Percentiles rank a stretch among this genome's conserved stretches.
These are phyloP conservation scores for Sylvia atricapilla DNA, from an alignment of 2,113 vertebrate genomes.

Conservation along the genomic window DNA sequence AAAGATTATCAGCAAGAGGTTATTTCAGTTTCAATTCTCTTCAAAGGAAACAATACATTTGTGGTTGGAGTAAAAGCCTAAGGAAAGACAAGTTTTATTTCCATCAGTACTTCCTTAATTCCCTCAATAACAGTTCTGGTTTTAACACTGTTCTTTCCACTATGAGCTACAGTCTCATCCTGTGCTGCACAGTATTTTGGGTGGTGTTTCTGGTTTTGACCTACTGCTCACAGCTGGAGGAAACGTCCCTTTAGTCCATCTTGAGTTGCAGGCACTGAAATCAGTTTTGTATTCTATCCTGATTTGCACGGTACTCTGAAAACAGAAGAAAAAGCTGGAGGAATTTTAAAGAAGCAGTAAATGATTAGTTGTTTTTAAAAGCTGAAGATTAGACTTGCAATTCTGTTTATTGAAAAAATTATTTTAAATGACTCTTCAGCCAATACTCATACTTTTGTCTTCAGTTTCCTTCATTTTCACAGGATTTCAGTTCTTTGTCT, in stretches of 20 bases:
- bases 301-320: not conserved
- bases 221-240: not conserved
- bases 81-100: not conserved
- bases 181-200: not conserved
- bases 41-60: not conserved
- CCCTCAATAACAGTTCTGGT: not conserved
- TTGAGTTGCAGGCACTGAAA: not conserved
- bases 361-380: not conserved
- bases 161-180: not conserved
- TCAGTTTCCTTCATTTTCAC: not conserved
- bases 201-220: not conserved
- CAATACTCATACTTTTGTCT: not conserved
- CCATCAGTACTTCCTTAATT: slow-evolving; percentile 38
- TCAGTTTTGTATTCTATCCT: not conserved
- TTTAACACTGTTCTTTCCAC: not conserved
- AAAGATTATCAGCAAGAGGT: not conserved
- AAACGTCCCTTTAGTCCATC: slow-evolving; percentile 11
- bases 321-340: not conserved
- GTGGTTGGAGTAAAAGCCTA: not conserved
- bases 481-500: slow-evolving; percentile 26
- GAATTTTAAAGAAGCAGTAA: not conserved
- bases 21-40: not conserved
- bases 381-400: not conserved
- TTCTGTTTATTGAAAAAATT: slow-evolving; percentile 28
- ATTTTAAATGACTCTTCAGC: slow-evolving; percentile 22